Conservation (phyloP, 2,113 vertebrate genomes). For the Notechis scutatus region DNA sequence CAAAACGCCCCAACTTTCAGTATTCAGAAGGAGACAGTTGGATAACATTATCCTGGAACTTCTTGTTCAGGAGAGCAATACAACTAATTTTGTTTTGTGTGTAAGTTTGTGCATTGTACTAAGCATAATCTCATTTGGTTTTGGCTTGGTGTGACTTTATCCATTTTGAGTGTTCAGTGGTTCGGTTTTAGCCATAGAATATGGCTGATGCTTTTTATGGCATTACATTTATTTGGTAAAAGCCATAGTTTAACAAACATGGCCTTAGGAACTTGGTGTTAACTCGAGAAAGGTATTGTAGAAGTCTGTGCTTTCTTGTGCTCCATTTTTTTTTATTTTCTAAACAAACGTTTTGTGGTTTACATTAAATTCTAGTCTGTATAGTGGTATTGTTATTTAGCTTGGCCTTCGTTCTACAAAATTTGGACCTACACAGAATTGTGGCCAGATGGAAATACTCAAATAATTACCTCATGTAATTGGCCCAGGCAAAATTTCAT, state of each 20-base stretch:
- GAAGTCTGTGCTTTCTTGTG: not conserved
- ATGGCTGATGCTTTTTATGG: not conserved
- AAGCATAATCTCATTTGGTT: not conserved
- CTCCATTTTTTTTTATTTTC: not conserved
- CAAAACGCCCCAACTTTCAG: not conserved
- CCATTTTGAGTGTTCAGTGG: not conserved
- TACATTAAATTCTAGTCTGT: not conserved
- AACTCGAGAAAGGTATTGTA: not conserved
- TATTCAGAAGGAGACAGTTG: not conserved
- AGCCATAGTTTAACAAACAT: not conserved
- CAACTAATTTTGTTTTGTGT: not conserved
- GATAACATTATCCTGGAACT: not conserved
- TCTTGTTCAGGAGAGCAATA: not conserved
- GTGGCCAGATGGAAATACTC: conserved; percentile 21
- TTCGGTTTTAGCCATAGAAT: not conserved
- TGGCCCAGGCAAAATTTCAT: conserved; percentile 1
- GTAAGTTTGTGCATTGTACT: not conserved
- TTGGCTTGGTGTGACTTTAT: not conserved
- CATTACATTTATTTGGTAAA: not conserved
- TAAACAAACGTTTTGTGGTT: not conserved
- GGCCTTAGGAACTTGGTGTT: not conserved
- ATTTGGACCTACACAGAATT: not conserved
- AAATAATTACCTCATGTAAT: conserved; percentile 1
- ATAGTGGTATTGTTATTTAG: not conserved
- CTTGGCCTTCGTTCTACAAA: not conserved